phyloP scores from a whole-genome alignment of 1,140 invertebrate genomes.

The Leptonema lineaticorne region DNA sequence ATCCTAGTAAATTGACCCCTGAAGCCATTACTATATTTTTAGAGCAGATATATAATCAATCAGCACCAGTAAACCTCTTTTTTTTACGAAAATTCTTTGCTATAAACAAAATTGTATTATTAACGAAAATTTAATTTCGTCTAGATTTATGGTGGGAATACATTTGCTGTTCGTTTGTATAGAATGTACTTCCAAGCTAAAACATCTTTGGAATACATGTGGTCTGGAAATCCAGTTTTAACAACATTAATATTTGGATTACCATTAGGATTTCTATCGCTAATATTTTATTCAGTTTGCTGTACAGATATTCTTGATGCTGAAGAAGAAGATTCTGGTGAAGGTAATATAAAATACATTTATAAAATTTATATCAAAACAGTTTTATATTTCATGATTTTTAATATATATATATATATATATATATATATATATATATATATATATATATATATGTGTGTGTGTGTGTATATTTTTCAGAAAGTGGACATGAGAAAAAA shows the following conservation, averaged over 20 bases:
- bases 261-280: constrained; percentile 85
- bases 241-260: constrained; percentile 86
- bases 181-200: constrained; percentile 76
- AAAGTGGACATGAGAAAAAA: constrained; percentile 52
- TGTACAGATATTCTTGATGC: constrained; percentile 92
- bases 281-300: constrained; percentile 92
- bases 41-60: constrained; percentile 72
- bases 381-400: not conserved
- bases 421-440: not conserved
- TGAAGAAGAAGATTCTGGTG: constrained; percentile 74
- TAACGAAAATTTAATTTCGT: constrained; percentile 20
- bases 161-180: constrained; percentile 68
- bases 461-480: constrained; percentile 28
- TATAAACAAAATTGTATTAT: constrained; percentile 21
- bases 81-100: constrained; percentile 20
- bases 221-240: constrained; percentile 86
- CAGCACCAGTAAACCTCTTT: constrained; percentile 62
- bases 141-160: constrained; percentile 81
- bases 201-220: constrained; percentile 78
- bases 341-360: constrained; percentile 38
- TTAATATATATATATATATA: not conserved
- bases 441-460: too few relatives aligned
- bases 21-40: constrained; percentile 78
- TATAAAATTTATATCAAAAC: not conserved
- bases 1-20: constrained; percentile 73